These are phyloP conservation scores for Taphrorychus bicolor DNA, from an alignment of 2,888 invertebrate species.

Conservation along the genomic window DNA sequence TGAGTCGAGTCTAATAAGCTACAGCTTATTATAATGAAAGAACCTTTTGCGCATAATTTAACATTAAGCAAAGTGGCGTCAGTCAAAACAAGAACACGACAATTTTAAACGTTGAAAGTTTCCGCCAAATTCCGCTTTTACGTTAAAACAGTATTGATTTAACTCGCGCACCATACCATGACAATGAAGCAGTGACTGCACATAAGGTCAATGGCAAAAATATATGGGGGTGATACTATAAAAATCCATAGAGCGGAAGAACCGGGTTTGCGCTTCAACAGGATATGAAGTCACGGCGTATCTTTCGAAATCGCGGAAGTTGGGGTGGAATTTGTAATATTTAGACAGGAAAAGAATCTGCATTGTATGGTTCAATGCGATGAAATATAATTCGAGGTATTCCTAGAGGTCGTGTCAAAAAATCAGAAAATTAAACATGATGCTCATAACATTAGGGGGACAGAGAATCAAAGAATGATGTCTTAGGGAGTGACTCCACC, in stretches of 20 bases:
- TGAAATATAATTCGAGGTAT: no score
- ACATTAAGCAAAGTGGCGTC: no score
- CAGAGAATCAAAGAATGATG: no score
- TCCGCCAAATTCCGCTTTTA: neutral
- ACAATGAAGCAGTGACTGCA: conserved; percentile 26
- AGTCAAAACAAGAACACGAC: neutral
- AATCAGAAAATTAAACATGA: no score
- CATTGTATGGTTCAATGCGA: no score
- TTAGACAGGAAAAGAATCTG: no score
- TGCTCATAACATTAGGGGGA: no score
- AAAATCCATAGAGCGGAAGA: conserved; percentile 2
- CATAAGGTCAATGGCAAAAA: conserved; percentile 26
- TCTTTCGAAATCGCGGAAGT: conserved; percentile 16
- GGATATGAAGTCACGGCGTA: conserved; percentile 17
- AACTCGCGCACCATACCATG: conserved; percentile 10
- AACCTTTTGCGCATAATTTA: neutral
- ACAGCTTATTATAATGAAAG: neutral
- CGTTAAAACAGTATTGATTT: conserved; percentile 4
- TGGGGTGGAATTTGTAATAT: neutral
- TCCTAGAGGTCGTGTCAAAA: no score
- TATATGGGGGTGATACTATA: conserved; percentile 11
- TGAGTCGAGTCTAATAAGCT: neutral
- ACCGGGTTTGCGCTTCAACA: neutral
- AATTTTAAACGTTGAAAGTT: neutral
- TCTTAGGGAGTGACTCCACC: no score